phyloP scores from a whole-genome alignment of 2,797 vertebrate genomes.

The Pagetopsis macropterus region DNA sequence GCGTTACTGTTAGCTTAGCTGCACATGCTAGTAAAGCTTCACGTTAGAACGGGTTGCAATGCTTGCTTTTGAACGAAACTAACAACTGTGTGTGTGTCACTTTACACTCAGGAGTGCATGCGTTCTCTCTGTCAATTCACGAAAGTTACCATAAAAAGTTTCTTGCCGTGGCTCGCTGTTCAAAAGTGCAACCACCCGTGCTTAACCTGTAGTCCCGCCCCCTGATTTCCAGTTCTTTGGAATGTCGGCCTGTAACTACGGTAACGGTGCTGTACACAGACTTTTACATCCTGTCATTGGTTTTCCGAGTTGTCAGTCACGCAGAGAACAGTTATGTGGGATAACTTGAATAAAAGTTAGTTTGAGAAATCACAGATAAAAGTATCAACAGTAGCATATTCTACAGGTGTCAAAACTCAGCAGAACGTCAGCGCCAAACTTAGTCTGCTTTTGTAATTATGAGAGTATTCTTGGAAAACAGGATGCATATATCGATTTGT shows the following conservation, averaged over 20 bases:
- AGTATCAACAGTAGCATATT: slow-evolving; percentile 50
- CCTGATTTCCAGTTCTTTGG: slow-evolving; percentile 66
- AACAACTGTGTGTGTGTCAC: slow-evolving; percentile 5
- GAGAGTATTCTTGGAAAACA: not conserved
- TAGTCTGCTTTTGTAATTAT: not conserved
- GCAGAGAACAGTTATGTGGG: slow-evolving; percentile 48
- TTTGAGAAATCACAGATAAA: slow-evolving; percentile 76
- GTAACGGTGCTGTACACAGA: slow-evolving; percentile 74
- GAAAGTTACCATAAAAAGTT: slow-evolving; percentile 43
- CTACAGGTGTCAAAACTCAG: slow-evolving; percentile 75
- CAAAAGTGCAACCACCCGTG: slow-evolving; percentile 77
- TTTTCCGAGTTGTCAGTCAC: slow-evolving; percentile 69
- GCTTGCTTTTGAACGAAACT: not conserved
- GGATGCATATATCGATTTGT: not conserved
- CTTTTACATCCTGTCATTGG: slow-evolving; percentile 71
- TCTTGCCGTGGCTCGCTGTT: slow-evolving; percentile 51
- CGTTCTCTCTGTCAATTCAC: slow-evolving; percentile 12
- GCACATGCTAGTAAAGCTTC: slow-evolving; percentile 20
- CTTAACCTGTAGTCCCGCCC: slow-evolving; percentile 76
- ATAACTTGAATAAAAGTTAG: slow-evolving; percentile 75
- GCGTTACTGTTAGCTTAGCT: slow-evolving; percentile 53
- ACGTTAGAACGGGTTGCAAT: not conserved
- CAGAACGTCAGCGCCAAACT: rapidly evolving
- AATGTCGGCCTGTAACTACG: slow-evolving; percentile 76
- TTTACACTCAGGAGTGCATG: not conserved